Conservation (phyloP, 2,113 vertebrate species). For the Dicerorhinus sumatrensis region DNA sequence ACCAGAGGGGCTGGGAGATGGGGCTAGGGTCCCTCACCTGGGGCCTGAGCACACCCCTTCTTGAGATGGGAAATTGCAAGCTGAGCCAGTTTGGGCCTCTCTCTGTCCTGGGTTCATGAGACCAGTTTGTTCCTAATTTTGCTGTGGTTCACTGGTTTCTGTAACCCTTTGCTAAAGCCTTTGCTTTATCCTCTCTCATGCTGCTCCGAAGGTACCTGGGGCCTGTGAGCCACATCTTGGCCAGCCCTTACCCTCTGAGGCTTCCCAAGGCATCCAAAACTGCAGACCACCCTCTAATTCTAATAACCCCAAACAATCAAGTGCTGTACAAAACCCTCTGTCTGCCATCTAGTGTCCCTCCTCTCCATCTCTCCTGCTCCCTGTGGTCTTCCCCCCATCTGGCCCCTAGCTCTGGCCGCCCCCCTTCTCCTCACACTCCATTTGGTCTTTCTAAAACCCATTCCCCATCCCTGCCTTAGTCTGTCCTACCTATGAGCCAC, state of each 20-base stretch:
- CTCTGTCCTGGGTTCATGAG: not conserved
- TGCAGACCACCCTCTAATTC: not conserved
- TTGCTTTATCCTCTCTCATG: not conserved
- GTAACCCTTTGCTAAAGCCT: not conserved
- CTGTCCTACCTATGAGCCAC: not conserved
- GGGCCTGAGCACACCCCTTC: not conserved
- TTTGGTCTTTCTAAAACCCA: not conserved
- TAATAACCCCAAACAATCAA: not conserved
- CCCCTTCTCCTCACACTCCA: not conserved
- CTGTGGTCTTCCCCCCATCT: not conserved
- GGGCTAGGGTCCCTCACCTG: not conserved
- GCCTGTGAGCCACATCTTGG: not conserved
- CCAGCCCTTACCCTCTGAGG: not conserved
- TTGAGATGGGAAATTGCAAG: not conserved
- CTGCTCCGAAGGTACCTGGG: not conserved
- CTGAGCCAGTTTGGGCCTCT: not conserved
- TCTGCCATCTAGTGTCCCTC: not conserved
- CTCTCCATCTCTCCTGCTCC: not conserved
- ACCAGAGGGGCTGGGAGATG: not conserved
- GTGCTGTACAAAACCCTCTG: not conserved
- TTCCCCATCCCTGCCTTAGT: not conserved
- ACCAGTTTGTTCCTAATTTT: not conserved
- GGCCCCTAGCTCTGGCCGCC: not conserved
- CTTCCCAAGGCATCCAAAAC: not conserved
- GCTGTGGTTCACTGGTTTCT: not conserved